A percentile compares a stretch with the other conserved stretches of the same genome.
phyloP scores from a whole-genome alignment of 2,797 vertebrate genomes.

The Pogoniulus pusillus region DNA sequence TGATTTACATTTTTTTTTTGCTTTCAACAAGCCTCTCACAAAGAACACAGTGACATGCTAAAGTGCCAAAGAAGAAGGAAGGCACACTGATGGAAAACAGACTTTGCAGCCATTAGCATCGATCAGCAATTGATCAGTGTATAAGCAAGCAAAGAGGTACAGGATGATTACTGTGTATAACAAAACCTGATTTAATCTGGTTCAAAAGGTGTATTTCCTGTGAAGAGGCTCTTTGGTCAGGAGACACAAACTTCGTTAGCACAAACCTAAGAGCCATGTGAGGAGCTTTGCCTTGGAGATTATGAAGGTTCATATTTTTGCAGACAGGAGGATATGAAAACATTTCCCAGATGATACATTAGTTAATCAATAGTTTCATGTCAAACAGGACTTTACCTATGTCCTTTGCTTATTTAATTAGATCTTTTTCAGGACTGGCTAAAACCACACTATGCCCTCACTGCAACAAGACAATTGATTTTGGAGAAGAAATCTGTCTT shows the following conservation, averaged over 20 bases:
- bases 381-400: neutral
- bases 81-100: constrained; percentile 82
- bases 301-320: neutral
- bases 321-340: neutral
- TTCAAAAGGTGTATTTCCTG: constrained; percentile 49
- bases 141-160: constrained; percentile 60
- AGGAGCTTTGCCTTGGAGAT: constrained; percentile 4
- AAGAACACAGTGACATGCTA: constrained; percentile 63
- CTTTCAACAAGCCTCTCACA: constrained; percentile 70
- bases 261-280: neutral
- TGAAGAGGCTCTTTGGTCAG: neutral
- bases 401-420: constrained; percentile 17
- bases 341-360: constrained; percentile 6
- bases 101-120: constrained; percentile 84
- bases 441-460: neutral
- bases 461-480: neutral
- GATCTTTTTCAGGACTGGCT: neutral
- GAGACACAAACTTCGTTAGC: constrained; percentile 16
- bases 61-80: constrained; percentile 76
- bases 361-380: constrained; percentile 1
- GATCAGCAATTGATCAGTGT: constrained; percentile 78
- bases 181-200: constrained; percentile 77
- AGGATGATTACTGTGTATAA: constrained; percentile 77
- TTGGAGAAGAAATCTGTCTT: neutral
- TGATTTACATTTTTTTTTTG: constrained; percentile 66